Conservation (phyloP, 2,113 vertebrate species). For the Erpornis zantholeuca region DNA sequence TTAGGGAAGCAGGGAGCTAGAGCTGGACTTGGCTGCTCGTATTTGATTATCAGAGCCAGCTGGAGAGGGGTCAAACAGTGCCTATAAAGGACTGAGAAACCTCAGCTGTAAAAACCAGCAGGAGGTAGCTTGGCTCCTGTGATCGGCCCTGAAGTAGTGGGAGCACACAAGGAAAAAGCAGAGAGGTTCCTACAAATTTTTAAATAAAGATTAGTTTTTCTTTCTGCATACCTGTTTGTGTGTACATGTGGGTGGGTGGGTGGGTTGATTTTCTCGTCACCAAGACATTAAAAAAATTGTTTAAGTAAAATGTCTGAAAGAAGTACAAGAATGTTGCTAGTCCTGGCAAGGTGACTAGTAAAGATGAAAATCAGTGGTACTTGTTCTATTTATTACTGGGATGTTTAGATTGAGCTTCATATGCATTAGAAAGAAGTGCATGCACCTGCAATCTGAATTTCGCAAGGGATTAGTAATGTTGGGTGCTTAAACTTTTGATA, state of each 20-base stretch:
- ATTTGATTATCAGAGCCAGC: constrained; percentile 46
- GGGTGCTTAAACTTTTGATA: not conserved
- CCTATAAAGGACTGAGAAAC: constrained; percentile 41
- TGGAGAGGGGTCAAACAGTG: constrained; percentile 24
- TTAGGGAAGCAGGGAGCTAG: not conserved
- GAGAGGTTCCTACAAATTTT: not conserved
- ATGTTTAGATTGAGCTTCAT: not conserved
- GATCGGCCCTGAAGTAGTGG: not conserved
- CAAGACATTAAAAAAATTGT: not conserved
- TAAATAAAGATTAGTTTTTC: not conserved
- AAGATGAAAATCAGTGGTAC: not conserved
- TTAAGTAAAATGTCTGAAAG: not conserved
- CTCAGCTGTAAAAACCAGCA: constrained; percentile 2
- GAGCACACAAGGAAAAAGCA: not conserved
- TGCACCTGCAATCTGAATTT: not conserved
- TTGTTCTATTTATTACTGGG: not conserved
- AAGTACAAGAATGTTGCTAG: not conserved
- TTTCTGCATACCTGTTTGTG: not conserved
- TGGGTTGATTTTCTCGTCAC: accelerated
- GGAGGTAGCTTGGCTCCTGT: constrained; percentile 1
- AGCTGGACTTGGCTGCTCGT: not conserved
- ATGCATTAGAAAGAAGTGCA: not conserved
- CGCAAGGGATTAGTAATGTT: not conserved
- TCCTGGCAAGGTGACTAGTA: not conserved
- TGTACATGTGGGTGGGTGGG: accelerated